Evolutionary conservation across 2,113 vertebrate genomes (phyloP), one percentile per base, ranked within the genome.

Genomic region (Kryptolebias marmoratus): DNA sequence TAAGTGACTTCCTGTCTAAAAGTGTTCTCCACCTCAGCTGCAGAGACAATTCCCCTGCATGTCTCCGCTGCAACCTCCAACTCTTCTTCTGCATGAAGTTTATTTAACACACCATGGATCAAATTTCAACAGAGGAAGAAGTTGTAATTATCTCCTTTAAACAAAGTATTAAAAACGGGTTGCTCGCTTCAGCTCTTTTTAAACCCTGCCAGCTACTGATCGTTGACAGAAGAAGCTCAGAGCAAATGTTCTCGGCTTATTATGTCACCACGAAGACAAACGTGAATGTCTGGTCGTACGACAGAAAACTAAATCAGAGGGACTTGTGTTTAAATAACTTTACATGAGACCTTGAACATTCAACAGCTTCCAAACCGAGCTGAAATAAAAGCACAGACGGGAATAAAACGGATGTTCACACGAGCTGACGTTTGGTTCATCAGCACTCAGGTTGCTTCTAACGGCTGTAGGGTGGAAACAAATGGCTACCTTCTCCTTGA

Each of bases 151-250:
- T 18, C 48, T 18, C 15, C 22, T 22, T 47, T 12, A 47, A 47
- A 47, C 11, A 36, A 53, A 27, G 5, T 9, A 2, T 27, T n/a
- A 49, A 15, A 16, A 79, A 74, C 47, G 2, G 28, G 2, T 15
- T 2, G 0, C 49, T 61, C 39, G 14, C 28, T 60, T 64, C 57
- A 68, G 63, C 59, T 79, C 10, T 56, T 73, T 42, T 5, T 65
- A 2, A 48, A 66, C 64, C 42, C 62, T 54, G 28, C 45, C 60
- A 11, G 50, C 32, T 52, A 16, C 31, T 48, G 28, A 64, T 70
- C 75, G 31, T 66, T 53, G 57, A 71, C 11, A 4, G 70, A n/a
- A 60, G 5, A 2, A n/a, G 60, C 61, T 14, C 66, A 64, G 67
- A 49, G 5, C 44, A 3, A 27, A 57, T 61, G 63, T 60, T 64